These are phyloP conservation scores for Drosophila engyochracea DNA, from an alignment of 2,888 invertebrate genomes.

Conservation along the genomic window DNA sequence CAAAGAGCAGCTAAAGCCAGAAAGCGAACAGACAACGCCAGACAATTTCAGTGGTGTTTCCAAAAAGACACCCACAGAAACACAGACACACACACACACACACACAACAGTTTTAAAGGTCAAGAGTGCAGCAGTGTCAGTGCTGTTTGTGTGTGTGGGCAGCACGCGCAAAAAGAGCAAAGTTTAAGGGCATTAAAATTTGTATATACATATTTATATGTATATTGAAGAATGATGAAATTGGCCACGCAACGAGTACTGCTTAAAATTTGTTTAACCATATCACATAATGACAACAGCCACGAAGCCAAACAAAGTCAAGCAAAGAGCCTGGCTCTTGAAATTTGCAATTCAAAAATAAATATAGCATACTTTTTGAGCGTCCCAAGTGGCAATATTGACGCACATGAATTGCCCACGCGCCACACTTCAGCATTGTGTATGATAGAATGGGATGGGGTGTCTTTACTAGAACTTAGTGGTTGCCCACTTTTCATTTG, in stretches of 20 bases:
- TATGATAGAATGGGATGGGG: not conserved
- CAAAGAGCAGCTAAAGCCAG: constrained; percentile 25
- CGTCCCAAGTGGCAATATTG: constrained; percentile 44
- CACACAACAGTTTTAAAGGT: constrained; percentile 65
- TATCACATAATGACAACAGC: constrained; percentile 49
- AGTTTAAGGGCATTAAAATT: constrained; percentile 78
- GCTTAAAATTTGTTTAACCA: constrained; percentile 49
- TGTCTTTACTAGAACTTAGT: constrained; percentile 26
- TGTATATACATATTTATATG: not conserved
- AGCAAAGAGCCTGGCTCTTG: constrained; percentile 21
- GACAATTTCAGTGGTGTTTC: constrained; percentile 49
- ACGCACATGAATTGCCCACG: constrained; percentile 45
- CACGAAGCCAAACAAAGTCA: constrained; percentile 65
- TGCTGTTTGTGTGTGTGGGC: constrained; percentile 36
- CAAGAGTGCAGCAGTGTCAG: constrained; percentile 71
- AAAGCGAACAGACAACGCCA: constrained; percentile 48
- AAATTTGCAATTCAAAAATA: constrained; percentile 59
- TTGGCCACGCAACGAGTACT: constrained; percentile 63
- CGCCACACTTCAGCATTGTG: constrained; percentile 11
- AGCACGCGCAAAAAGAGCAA: constrained; percentile 69
- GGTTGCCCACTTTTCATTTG: constrained; percentile 32
- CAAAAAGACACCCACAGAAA: constrained; percentile 41
- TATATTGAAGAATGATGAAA: constrained; percentile 62
- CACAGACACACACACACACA: constrained; percentile 35
- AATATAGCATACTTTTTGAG: constrained; percentile 43